Conservation (phyloP, 2,113 vertebrate species). For the Ageneiosus marmoratus region DNA sequence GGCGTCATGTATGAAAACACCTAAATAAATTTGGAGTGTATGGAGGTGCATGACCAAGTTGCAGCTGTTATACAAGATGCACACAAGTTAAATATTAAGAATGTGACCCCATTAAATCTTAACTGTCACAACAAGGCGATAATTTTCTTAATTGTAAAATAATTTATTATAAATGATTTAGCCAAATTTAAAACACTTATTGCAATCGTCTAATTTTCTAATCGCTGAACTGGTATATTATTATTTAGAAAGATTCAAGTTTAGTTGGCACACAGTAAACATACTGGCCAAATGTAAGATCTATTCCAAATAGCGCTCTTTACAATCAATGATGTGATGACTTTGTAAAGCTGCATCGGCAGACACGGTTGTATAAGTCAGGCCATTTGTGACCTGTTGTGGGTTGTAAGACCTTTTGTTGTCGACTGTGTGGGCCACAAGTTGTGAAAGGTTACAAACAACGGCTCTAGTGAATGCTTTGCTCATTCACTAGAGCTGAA, state of each 20-base stretch:
- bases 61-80: conserved; percentile 5
- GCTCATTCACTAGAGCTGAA: conserved; percentile 27
- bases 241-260: neutral
- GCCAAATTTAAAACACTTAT: neutral
- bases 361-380: neutral
- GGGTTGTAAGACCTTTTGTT: conserved; percentile 7
- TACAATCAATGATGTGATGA: neutral
- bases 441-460: conserved; percentile 15
- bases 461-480: conserved; percentile 13
- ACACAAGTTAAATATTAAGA: neutral
- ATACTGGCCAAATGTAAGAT: neutral
- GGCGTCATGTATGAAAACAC: neutral
- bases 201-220: neutral
- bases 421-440: neutral
- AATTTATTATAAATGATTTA: neutral
- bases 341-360: neutral
- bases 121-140: neutral
- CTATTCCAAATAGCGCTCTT: neutral
- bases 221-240: neutral
- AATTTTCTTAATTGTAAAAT: neutral
- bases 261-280: neutral
- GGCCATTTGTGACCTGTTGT: neutral
- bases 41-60: neutral
- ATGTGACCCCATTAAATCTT: neutral
- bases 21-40: conserved; percentile 1